phyloP scores from a whole-genome alignment of 2,113 vertebrate species.

The Myocastor coypus region DNA sequence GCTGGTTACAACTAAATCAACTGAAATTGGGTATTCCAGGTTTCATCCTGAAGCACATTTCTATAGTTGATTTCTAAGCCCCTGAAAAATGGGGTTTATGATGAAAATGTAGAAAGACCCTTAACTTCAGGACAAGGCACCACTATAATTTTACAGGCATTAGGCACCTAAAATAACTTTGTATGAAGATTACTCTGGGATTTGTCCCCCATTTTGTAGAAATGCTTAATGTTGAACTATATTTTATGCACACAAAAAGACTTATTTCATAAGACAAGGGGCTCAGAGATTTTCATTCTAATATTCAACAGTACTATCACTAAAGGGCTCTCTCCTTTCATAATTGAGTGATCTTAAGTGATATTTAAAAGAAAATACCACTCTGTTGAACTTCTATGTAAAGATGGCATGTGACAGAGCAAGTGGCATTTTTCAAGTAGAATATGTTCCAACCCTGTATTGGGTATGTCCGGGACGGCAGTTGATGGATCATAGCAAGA shows the following conservation, averaged over 20 bases:
- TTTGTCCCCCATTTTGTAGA: conserved; percentile 85
- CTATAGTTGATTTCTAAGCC: conserved; percentile 77
- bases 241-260: conserved; percentile 85
- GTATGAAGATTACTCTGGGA: conserved; percentile 85
- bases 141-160: conserved; percentile 85
- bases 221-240: conserved; percentile 86
- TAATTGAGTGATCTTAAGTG: conserved; percentile 80
- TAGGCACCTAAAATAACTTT: conserved; percentile 86
- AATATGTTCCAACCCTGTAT: conserved; percentile 59
- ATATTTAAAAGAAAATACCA: conserved; percentile 80
- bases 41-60: conserved; percentile 79
- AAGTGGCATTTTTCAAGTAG: conserved; percentile 67
- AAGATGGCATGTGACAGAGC: conserved; percentile 16
- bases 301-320: conserved; percentile 82
- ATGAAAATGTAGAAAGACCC: conserved; percentile 80
- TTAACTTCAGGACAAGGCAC: conserved; percentile 84
- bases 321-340: conserved; percentile 74
- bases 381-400: conserved; percentile 69
- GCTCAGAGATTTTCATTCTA: conserved; percentile 82
- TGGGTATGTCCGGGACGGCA: conserved; percentile 12
- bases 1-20: conserved; percentile 64
- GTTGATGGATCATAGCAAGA: conserved; percentile 13
- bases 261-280: conserved; percentile 83
- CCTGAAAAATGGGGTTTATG: conserved; percentile 82
- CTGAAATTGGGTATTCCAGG: conserved; percentile 63